phyloP scores from a whole-genome alignment of 2,797 vertebrate species.

The Halcyon badia region DNA sequence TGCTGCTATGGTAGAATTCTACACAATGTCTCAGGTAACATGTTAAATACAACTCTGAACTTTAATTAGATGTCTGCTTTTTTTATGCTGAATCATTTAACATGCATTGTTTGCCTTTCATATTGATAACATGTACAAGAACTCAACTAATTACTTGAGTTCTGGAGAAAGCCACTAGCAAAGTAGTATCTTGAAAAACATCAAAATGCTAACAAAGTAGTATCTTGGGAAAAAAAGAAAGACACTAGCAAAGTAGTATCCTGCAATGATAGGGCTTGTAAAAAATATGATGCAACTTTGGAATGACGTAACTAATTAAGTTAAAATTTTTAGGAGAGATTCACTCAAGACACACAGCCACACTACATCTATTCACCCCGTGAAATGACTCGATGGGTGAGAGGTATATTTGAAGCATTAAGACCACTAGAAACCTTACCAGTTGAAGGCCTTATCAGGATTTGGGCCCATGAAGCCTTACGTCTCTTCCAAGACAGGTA shows the following conservation, averaged over 20 bases:
- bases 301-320: background rate
- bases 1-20: constrained; percentile 99
- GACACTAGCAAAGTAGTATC: accelerated
- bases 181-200: background rate
- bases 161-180: background rate
- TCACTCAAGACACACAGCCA: constrained; percentile 97
- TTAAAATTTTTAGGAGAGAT: constrained; percentile 88
- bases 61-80: background rate
- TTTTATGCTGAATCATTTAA: background rate
- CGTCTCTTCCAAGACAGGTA: constrained; percentile 99
- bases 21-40: constrained; percentile 98
- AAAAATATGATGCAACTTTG: accelerated
- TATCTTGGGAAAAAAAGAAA: background rate
- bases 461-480: constrained; percentile 98
- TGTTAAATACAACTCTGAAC: background rate
- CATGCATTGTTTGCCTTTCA: background rate
- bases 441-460: constrained; percentile 97
- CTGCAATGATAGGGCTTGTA: background rate
- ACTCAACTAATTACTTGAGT: background rate
- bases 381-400: constrained; percentile 99
- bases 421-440: constrained; percentile 94
- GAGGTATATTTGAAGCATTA: constrained; percentile 96
- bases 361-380: constrained; percentile 99
- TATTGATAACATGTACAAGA: background rate
- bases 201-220: background rate